phyloP scores from a whole-genome alignment of 1,140 invertebrate species.

The Drosophila ercepeae region DNA sequence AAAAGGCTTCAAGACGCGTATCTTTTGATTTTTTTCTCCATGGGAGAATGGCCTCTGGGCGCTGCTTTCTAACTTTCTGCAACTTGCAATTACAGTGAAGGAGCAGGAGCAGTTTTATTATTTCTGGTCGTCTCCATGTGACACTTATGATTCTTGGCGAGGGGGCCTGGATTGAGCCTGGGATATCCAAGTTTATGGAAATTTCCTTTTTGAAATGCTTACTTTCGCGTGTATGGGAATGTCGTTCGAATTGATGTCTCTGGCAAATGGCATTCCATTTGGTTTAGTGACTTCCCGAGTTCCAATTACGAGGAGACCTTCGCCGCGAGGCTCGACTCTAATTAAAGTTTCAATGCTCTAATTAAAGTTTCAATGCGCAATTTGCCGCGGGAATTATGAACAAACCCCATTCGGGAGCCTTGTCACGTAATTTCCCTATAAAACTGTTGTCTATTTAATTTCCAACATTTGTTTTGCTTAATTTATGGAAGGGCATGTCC shows the following conservation, averaged over 20 bases:
- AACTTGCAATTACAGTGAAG: slow-evolving; percentile 29
- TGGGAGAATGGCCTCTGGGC: slow-evolving; percentile 20
- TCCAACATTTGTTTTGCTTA: slow-evolving; percentile 9
- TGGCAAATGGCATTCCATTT: slow-evolving; percentile 26
- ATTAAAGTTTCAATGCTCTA: slow-evolving; percentile 38
- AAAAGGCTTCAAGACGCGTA: neutral
- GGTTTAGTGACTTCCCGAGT: slow-evolving; percentile 11
- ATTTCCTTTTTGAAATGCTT: slow-evolving; percentile 8
- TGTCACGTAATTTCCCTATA: slow-evolving; percentile 44
- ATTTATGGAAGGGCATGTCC: slow-evolving; percentile 26
- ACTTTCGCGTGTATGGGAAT: neutral
- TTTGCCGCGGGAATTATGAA: slow-evolving; percentile 28
- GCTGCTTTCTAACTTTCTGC: slow-evolving; percentile 27
- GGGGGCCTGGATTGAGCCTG: slow-evolving; percentile 12
- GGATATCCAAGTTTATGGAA: slow-evolving; percentile 26
- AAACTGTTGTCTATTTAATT: slow-evolving; percentile 35
- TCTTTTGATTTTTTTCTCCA: neutral
- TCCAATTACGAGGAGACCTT: neutral
- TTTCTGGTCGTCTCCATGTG: slow-evolving; percentile 2
- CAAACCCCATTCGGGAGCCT: slow-evolving; percentile 22
- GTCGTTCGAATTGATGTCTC: slow-evolving; percentile 24
- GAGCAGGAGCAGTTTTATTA: slow-evolving; percentile 32
- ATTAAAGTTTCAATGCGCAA: slow-evolving; percentile 36
- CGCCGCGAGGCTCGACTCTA: slow-evolving; percentile 15
- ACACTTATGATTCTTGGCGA: slow-evolving; percentile 19